phyloP scores from a whole-genome alignment of 2,113 vertebrate genomes.

The Symphodus melops region DNA sequence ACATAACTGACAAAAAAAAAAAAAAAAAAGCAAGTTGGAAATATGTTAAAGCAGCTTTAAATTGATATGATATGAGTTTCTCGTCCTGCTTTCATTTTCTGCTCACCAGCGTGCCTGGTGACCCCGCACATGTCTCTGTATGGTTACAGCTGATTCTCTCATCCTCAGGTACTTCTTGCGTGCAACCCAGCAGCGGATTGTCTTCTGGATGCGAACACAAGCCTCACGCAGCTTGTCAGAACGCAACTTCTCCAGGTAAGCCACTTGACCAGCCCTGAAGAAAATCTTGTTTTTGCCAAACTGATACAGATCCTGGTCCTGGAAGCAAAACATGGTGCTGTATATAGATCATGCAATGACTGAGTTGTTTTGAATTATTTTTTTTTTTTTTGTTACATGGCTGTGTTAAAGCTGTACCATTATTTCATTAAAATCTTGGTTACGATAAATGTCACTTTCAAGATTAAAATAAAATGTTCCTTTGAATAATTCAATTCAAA shows the following conservation, averaged over 20 bases:
- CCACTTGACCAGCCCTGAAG: constrained; percentile 97
- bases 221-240: constrained; percentile 92
- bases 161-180: constrained; percentile 92
- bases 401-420: too few species aligned
- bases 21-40: constrained; percentile 1
- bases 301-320: constrained; percentile 96
- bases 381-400: not conserved
- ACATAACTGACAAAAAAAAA: constrained; percentile 81
- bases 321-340: not conserved
- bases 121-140: constrained; percentile 92
- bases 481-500: too few species aligned
- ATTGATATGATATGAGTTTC: not conserved
- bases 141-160: constrained; percentile 87
- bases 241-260: constrained; percentile 96
- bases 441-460: too few species aligned
- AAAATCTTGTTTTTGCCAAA: constrained; percentile 99
- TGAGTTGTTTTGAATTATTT: not conserved
- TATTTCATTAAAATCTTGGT: too few species aligned
- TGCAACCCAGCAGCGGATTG: constrained; percentile 93
- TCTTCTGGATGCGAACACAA: constrained; percentile 96
- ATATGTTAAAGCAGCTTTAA: not conserved
- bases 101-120: constrained; percentile 93
- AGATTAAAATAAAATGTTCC: too few species aligned
- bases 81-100: not conserved
- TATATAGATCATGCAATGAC: not conserved